Conservation (phyloP, 2,888 invertebrate species). For the Sphinx pinastri region DNA sequence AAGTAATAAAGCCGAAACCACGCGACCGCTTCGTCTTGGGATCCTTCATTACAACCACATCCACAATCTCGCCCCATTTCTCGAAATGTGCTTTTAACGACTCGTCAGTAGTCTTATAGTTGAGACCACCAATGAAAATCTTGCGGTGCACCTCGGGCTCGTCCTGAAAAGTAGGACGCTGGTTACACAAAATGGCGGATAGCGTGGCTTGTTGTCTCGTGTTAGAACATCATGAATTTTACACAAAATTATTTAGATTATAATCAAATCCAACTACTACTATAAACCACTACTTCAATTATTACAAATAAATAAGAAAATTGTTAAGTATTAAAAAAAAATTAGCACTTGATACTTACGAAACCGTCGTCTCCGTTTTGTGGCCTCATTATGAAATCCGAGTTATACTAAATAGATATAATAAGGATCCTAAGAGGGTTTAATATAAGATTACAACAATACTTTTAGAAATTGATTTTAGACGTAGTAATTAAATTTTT, state of each 20-base stretch:
- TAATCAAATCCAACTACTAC: constrained; percentile 12
- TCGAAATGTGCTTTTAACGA: constrained; percentile 97
- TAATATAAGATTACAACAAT: not conserved
- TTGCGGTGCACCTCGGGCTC: constrained; percentile 95
- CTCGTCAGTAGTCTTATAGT: constrained; percentile 97
- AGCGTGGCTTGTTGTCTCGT: constrained; percentile 43
- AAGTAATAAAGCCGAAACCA: constrained; percentile 99
- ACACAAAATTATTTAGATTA: not conserved
- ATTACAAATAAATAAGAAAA: constrained; percentile 13
- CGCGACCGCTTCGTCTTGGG: constrained; percentile 97
- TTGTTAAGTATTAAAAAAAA: constrained; percentile 13
- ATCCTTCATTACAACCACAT: constrained; percentile 98
- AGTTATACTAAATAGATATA: constrained; percentile 29
- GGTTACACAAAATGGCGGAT: constrained; percentile 78
- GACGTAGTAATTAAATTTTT: not conserved
- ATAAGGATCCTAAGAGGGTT: not conserved
- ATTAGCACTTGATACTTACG: constrained; percentile 59
- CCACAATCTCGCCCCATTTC: constrained; percentile 98
- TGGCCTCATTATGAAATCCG: constrained; percentile 65
- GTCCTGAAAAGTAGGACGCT: constrained; percentile 64
- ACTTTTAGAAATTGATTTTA: not conserved
- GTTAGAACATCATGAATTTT: not conserved
- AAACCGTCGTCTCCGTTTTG: constrained; percentile 79
- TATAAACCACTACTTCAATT: not conserved
- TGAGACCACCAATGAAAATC: constrained; percentile 97